Base-by-base conservation (phyloP, 2,888 invertebrate genomes). In the Chrysodeixis includens region DNA sequence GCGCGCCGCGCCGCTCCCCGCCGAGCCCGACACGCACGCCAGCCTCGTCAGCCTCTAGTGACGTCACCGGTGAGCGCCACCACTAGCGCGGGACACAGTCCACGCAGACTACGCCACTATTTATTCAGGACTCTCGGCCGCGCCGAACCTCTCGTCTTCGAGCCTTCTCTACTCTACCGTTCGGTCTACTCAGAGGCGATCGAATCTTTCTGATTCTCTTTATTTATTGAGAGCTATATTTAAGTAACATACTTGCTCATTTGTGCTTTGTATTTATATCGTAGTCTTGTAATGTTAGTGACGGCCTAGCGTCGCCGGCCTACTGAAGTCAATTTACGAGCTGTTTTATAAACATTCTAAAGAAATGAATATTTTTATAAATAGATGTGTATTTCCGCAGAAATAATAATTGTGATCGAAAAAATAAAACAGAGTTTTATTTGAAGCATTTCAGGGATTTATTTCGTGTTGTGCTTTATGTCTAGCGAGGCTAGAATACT, bases 21-120 rank as follows among this genome's bases (percentile, higher is more conserved):
- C 96, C 77, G 97, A 97, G 66, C 97, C 98, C 46, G 97, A 97
- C 85, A 96, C 96, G 62, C 97, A 97, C 88, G 96, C 95, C 87
- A 98, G 97, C 91, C 96, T 98, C 87, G 98, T 98, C 91, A 97
- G 98, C 86, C 97, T 98, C 96, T 98, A 97, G 20, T 49, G 10
- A 49, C 46, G 46, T 49, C 62, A 44, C 40, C 32, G 81, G 83
- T 82, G 55, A 70, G 82, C 83, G 86, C 84, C 75, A 72, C 56
- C 68, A 77, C 69, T 76, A 76, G 51, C 40, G 44, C 54, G 80
- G 86, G 83, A 86, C 88, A 67, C 79, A 84, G 86, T 88, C 87
- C 87, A 88, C 77, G 79, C 82, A 73, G 53, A 77, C 74, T 80
- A 75, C 77, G 70, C 66, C 59, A 68, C 68, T 79, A 74, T 79